phyloP scores from a whole-genome alignment of 2,797 vertebrate species.

The Taeniopygia guttata region DNA sequence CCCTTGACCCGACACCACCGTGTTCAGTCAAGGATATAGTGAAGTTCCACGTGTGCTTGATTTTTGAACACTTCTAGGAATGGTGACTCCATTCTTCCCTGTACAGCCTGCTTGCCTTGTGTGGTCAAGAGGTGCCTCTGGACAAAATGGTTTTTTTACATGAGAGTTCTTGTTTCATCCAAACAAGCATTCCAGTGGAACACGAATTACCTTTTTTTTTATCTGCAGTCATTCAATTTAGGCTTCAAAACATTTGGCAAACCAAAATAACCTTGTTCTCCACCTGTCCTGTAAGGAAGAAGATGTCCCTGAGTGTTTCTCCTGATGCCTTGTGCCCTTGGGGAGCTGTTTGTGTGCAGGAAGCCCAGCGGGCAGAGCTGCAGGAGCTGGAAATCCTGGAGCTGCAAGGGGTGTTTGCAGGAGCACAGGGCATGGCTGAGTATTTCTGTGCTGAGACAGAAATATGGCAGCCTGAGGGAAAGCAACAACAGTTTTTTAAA shows the following conservation, averaged over 20 bases:
- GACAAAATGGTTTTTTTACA: not conserved
- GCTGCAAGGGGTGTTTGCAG: not conserved
- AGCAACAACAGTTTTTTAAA: not conserved
- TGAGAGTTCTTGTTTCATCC: fast-evolving
- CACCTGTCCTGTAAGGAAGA: not conserved
- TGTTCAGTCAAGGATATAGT: fast-evolving
- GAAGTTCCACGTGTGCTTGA: fast-evolving
- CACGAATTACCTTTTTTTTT: fast-evolving
- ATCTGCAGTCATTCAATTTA: not conserved
- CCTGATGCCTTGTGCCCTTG: not conserved
- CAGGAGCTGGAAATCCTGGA: not conserved
- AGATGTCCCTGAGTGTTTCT: fast-evolving
- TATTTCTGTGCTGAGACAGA: not conserved
- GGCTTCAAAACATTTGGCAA: not conserved
- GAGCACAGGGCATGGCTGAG: not conserved
- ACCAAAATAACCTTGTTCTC: not conserved
- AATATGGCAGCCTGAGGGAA: not conserved
- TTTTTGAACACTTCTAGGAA: not conserved
- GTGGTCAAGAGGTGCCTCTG: not conserved
- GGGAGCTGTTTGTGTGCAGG: not conserved
- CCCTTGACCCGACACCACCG: fast-evolving
- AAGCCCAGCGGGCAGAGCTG: not conserved
- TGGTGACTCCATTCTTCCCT: not conserved
- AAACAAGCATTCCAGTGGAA: not conserved
- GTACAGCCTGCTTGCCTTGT: not conserved